Base-by-base conservation (phyloP, 2,888 invertebrate genomes). In the Brachyptera risi region DNA sequence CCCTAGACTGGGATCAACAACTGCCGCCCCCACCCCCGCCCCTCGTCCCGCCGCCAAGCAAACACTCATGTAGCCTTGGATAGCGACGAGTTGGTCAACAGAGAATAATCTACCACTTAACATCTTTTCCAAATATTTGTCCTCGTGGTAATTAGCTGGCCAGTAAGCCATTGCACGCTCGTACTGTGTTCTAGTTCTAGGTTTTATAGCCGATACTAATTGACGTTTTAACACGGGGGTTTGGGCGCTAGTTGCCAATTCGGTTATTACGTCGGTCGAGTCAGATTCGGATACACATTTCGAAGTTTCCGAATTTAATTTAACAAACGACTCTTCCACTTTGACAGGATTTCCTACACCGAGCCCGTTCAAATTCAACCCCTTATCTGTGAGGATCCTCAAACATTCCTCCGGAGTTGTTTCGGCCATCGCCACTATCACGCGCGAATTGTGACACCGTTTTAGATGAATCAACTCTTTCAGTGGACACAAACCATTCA, bases 111-210 rank as follows among this genome's bases (percentile, higher is more conserved):
- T 76, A 15, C 84, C 85, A 11, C 80, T 79, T 1, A 83, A 73
- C 11, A 91, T 70, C 50, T 79, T 81, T 71, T 93, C 92, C n/a
- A 87, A 70, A 64, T 84, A 82, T 63, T 83, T 82, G 70, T 92
- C 85, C 0, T 88, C 87, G 75, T 93, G 92, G 71, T 92, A 94
- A 71, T 90, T 91, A 58, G 88, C 83, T 0, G 93, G 88, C 95
- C 95, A 95, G 44, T 81, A 73, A 58, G 78, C 75, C 13, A 79
- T 79, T 3, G 82, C 81, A 65, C 77, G 74, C 0, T 79, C 76
- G 69, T 85, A 87, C 69, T 94, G 93, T 44, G 74, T 75, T 57
- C 83, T 83, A 0, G 89, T 79, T 70, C 80, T 81, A 0, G 91
- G 87, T 5, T 83, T 73, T n/a, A 70, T 68, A 21, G 76, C 72